phyloP scores from a whole-genome alignment of 2,113 vertebrate species.

The Procavia capensis region DNA sequence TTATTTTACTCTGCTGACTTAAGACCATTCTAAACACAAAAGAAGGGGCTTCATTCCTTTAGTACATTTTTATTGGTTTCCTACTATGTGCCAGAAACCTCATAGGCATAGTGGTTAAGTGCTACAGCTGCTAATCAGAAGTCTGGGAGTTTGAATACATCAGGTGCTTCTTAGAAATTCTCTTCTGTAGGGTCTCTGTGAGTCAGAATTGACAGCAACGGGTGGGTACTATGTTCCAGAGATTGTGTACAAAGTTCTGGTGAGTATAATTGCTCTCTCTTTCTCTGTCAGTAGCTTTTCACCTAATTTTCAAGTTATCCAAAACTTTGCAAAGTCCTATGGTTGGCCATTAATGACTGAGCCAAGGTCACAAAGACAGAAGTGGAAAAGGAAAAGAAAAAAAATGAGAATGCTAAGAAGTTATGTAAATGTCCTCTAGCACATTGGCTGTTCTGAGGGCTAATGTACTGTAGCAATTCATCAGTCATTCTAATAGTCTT shows the following conservation, averaged over 20 bases:
- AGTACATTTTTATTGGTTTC: neutral
- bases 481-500: slow-evolving; percentile 81
- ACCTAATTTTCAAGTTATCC: slow-evolving; percentile 42
- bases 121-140: too few relatives aligned
- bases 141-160: too few relatives aligned
- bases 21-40: neutral
- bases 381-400: neutral
- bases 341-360: slow-evolving; percentile 62
- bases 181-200: too few relatives aligned
- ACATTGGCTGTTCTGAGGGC: slow-evolving; percentile 45
- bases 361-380: slow-evolving; percentile 63
- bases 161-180: too few relatives aligned
- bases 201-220: too few relatives aligned
- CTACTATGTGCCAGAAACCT: neutral
- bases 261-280: neutral
- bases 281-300: slow-evolving; percentile 5
- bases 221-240: neutral
- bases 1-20: neutral
- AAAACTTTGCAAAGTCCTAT: neutral
- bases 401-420: slow-evolving; percentile 66
- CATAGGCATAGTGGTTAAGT: too few relatives aligned
- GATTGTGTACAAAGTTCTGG: neutral
- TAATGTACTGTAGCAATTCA: slow-evolving; percentile 80
- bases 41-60: neutral
- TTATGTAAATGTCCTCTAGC: slow-evolving; percentile 79